Evolutionary conservation across 1,140 invertebrate species (phyloP).

Genomic region (Dendrolimus kikuchii): DNA sequence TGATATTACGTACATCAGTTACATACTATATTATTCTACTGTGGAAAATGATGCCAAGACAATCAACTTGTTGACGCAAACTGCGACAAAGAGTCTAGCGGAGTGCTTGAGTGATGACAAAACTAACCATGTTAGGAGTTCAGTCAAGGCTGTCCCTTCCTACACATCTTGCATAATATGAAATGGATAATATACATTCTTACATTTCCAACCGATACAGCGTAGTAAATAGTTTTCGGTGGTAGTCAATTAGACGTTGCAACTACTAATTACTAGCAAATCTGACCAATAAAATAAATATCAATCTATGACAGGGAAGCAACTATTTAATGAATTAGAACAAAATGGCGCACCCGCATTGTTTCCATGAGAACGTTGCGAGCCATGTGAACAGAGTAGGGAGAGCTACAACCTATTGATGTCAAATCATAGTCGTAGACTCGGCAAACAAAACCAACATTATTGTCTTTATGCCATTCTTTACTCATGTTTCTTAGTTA

Average conservation of each 20-base stretch:
- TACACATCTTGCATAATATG: constrained; percentile 12
- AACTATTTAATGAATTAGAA: constrained; percentile 39
- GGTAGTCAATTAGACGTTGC: no score
- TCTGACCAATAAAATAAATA: no score
- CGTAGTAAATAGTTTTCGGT: no score
- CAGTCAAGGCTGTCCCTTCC: constrained; percentile 14
- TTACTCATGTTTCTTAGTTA: no score
- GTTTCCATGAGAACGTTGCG: constrained; percentile 44
- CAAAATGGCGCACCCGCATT: constrained; percentile 37
- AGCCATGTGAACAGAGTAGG: constrained; percentile 42
- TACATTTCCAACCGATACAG: no score
- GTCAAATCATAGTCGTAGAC: no score
- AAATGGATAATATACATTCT: not conserved
- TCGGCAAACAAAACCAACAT: no score
- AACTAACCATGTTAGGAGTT: constrained; percentile 16
- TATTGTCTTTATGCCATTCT: no score
- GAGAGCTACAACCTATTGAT: not conserved
- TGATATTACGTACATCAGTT: no score
- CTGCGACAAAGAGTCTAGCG: constrained; percentile 13
- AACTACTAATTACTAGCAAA: no score
- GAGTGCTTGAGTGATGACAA: constrained; percentile 10
- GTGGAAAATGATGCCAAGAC: not conserved
- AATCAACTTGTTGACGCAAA: constrained; percentile 6
- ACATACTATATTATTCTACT: not conserved
- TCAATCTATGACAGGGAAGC: constrained; percentile 10